Evolutionary conservation across 2,888 invertebrate species (phyloP).

Genomic region (Ptychoptera albimana): DNA sequence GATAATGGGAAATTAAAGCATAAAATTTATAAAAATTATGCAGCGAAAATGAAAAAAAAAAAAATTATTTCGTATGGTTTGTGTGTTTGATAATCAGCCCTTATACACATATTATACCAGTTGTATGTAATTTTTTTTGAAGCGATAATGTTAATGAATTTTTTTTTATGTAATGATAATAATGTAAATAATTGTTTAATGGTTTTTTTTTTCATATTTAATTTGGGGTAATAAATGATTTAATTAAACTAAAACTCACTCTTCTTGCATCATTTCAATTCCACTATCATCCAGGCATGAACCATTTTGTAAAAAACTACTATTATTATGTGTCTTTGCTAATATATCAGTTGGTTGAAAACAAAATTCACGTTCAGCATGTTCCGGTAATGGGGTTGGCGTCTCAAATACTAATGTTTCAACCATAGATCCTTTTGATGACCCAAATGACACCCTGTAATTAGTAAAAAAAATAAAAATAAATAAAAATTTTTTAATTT

Average conservation of each 20-base stretch:
- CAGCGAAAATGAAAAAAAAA: too few species aligned
- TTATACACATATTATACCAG: too few species aligned
- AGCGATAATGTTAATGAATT: too few species aligned
- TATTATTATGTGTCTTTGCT: constrained; percentile 5
- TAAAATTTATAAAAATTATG: too few species aligned
- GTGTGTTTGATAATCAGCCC: too few species aligned
- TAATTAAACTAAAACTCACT: constrained; percentile 20
- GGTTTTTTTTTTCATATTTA: constrained; percentile 1
- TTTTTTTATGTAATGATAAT: too few species aligned
- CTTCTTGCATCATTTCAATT: constrained; percentile 27
- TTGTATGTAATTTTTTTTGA: too few species aligned
- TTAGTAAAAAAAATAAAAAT: constrained; percentile 9
- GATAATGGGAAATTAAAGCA: too few species aligned
- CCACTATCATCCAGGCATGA: constrained; percentile 25
- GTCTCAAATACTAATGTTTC: constrained; percentile 85
- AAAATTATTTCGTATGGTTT: too few species aligned
- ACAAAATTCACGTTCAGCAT: constrained; percentile 28
- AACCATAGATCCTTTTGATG: constrained; percentile 88
- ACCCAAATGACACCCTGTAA: constrained; percentile 81
- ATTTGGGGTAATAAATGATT: neutral
- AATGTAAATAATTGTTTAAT: too few species aligned
- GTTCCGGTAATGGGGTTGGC: constrained; percentile 47
- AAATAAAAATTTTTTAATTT: neutral
- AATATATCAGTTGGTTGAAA: constrained; percentile 19
- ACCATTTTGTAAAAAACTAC: constrained; percentile 7